Percentiles rank a stretch among this genome's conserved stretches.
Evolutionary conservation across 23 tunicate species (phyloP).

Genomic region (Clavelina lepadiformis): DNA sequence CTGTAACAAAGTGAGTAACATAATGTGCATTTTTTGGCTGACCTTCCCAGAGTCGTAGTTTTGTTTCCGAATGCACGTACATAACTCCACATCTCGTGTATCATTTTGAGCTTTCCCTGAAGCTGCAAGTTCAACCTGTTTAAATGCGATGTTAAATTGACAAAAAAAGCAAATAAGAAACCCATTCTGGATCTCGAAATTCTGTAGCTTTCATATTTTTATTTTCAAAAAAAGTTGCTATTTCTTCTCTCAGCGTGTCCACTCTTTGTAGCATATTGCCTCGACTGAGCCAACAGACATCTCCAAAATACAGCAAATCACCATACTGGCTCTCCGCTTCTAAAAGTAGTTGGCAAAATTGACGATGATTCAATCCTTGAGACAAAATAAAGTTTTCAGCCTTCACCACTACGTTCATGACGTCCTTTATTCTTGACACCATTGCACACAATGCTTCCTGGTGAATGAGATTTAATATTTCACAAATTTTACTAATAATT

Average conservation of each 20-base stretch:
- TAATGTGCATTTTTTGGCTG: conserved; percentile 37
- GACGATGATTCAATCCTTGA: conserved; percentile 53
- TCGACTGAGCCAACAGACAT: conserved; percentile 69
- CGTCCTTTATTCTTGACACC: conserved; percentile 25
- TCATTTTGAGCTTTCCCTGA: conserved; percentile 50
- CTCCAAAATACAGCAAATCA: conserved; percentile 49
- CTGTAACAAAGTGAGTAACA: conserved; percentile 36
- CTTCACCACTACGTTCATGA: conserved; percentile 59
- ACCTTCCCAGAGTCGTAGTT: conserved; percentile 59
- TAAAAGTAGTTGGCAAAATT: conserved; percentile 45
- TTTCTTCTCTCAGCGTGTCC: conserved; percentile 24
- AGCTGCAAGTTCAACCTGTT: conserved; percentile 57
- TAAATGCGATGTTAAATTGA: conserved; percentile 40
- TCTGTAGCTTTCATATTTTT: conserved; percentile 25
- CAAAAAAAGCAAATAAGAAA: conserved; percentile 44
- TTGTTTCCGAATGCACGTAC: conserved; percentile 42
- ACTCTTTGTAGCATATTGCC: conserved; percentile 41
- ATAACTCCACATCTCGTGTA: conserved; percentile 59
- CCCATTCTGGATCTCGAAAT: conserved; percentile 48
- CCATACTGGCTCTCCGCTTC: conserved; percentile 57
- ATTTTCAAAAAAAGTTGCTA: conserved; percentile 20
- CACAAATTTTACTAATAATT: conserved; percentile 23
- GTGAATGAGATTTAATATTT: too few relatives aligned
- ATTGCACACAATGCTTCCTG: conserved; percentile 79
- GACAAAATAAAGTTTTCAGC: conserved; percentile 34